Evolutionary conservation across 2,888 invertebrate species (phyloP).

Genomic region (Drosophila trichaetosa): DNA sequence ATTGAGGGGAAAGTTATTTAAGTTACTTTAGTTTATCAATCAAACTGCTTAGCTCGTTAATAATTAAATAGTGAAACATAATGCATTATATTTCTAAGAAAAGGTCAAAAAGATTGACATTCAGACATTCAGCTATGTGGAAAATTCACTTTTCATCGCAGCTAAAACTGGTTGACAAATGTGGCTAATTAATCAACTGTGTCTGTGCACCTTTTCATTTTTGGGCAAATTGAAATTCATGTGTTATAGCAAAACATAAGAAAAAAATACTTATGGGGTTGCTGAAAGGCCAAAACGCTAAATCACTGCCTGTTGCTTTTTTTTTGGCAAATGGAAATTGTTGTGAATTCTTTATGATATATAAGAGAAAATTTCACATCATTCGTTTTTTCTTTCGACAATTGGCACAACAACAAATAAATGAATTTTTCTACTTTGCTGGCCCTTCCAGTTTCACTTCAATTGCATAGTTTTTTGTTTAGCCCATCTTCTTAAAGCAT

Average conservation of each 20-base stretch:
- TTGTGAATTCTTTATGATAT: constrained; percentile 64
- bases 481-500: not conserved
- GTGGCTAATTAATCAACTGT: constrained; percentile 44
- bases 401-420: constrained; percentile 14
- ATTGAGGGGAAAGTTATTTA: not conserved
- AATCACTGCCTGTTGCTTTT: constrained; percentile 37
- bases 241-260: not conserved
- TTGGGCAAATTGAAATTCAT: constrained; percentile 38
- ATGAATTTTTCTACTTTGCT: not conserved
- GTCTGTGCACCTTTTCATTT: constrained; percentile 9
- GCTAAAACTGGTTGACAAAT: constrained; percentile 33
- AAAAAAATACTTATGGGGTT: constrained; percentile 12
- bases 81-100: not conserved
- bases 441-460: not conserved
- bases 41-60: not conserved
- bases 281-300: not conserved
- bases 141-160: constrained; percentile 19
- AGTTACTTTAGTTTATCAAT: not conserved
- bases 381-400: constrained; percentile 27
- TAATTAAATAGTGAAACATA: constrained; percentile 6
- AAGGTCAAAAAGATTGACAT: constrained; percentile 31
- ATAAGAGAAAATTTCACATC: constrained; percentile 42
- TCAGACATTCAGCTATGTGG: not conserved
- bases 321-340: constrained; percentile 44
- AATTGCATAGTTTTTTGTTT: constrained; percentile 17